Conservation (phyloP, 2,888 invertebrate genomes). For the Micropterix aruncella region DNA sequence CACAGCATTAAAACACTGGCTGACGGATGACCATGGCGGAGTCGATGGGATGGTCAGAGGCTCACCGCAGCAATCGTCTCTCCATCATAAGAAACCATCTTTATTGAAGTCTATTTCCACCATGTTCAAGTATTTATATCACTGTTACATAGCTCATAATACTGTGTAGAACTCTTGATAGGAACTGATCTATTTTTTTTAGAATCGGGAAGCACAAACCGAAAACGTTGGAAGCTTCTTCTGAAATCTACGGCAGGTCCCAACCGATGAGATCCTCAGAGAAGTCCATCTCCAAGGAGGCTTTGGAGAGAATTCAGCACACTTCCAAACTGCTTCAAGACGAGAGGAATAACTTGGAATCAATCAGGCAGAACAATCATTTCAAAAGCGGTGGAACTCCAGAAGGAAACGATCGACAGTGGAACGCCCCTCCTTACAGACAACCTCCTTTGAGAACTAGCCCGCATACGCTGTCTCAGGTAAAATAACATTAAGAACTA, state of each 20-base stretch:
- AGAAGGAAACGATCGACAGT: constrained; percentile 11
- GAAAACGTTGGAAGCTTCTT: constrained; percentile 21
- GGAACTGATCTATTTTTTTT: too few species aligned
- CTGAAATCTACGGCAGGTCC: constrained; percentile 26
- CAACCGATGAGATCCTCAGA: constrained; percentile 34
- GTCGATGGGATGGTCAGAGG: constrained; percentile 46
- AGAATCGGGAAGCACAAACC: constrained; percentile 43
- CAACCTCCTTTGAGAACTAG: constrained; percentile 22
- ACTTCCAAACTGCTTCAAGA: not conserved
- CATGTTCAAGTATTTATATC: constrained; percentile 54
- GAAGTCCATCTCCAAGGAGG: constrained; percentile 32
- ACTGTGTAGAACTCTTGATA: too few species aligned
- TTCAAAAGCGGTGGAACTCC: constrained; percentile 7
- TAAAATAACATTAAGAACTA: not conserved
- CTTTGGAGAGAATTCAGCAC: constrained; percentile 22
- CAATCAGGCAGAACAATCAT: constrained; percentile 15
- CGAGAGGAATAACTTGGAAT: constrained; percentile 8
- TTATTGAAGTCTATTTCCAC: constrained; percentile 66
- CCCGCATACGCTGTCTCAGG: constrained; percentile 6
- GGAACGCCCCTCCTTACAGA: constrained; percentile 24
- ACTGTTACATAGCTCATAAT: too few species aligned
- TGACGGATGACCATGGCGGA: constrained; percentile 55
- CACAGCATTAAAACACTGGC: constrained; percentile 66
- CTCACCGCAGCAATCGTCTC: constrained; percentile 67
- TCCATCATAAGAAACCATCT: constrained; percentile 63